Conservation (phyloP, 2,797 vertebrate species). For the Arctocebus calabarensis region DNA sequence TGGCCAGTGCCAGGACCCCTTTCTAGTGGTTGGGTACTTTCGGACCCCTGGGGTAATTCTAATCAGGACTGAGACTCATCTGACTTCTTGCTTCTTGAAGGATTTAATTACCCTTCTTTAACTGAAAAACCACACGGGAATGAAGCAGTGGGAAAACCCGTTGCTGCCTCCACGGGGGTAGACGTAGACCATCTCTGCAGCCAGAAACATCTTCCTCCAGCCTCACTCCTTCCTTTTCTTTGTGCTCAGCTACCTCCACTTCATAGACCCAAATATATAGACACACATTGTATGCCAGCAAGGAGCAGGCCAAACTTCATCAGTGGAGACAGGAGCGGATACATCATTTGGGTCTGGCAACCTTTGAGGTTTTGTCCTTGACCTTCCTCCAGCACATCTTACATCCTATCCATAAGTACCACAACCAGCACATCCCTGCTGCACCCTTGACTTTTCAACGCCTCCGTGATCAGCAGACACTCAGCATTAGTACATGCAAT, state of each 20-base stretch:
- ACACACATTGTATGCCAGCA: accelerated
- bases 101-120: not conserved
- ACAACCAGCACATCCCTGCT: not conserved
- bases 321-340: not conserved
- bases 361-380: not conserved
- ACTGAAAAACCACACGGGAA: not conserved
- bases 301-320: not conserved
- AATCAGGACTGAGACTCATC: not conserved
- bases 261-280: not conserved
- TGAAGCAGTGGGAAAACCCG: not conserved
- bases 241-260: not conserved
- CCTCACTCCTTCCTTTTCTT: not conserved
- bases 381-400: accelerated
- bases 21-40: not conserved
- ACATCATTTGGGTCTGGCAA: not conserved
- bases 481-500: not conserved
- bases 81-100: not conserved
- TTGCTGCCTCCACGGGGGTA: not conserved
- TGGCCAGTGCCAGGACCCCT: not conserved
- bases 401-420: not conserved
- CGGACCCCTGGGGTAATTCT: not conserved
- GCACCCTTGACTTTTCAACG: too few relatives aligned
- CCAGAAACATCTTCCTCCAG: not conserved
- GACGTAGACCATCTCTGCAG: not conserved
- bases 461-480: not conserved